A percentile compares a stretch with the other conserved stretches of the same genome.
Conservation (phyloP, 2,888 invertebrate species). For the Cheilosia soror region DNA sequence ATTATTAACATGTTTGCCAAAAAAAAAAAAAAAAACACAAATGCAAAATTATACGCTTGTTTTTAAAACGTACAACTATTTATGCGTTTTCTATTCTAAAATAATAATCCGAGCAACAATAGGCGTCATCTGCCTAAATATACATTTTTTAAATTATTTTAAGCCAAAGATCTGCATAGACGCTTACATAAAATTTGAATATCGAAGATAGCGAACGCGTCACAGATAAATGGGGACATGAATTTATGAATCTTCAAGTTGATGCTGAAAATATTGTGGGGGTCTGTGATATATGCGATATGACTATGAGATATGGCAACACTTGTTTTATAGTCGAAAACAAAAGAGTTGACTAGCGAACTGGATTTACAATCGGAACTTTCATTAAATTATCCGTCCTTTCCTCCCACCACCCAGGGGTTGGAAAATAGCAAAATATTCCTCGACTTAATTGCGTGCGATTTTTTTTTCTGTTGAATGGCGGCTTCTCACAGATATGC, state of each 20-base stretch:
- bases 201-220: background rate
- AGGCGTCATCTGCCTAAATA: background rate
- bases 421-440: slow-evolving; percentile 46
- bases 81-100: background rate
- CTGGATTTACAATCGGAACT: background rate
- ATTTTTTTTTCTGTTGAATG: slow-evolving; percentile 1
- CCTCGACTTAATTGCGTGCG: slow-evolving; percentile 56
- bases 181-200: background rate
- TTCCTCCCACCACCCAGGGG: background rate
- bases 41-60: background rate
- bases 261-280: too few species aligned
- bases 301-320: background rate
- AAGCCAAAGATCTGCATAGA: background rate
- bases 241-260: background rate
- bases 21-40: background rate
- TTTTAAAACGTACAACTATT: background rate
- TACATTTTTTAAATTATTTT: background rate
- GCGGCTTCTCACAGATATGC: slow-evolving; percentile 9
- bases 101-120: too few species aligned
- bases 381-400: background rate
- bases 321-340: slow-evolving; percentile 3
- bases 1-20: background rate
- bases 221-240: too few species aligned
- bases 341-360: slow-evolving; percentile 46
- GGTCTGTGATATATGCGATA: too few species aligned